Conservation (phyloP, 2,797 vertebrate genomes). For the Pelobates cultripes region DNA sequence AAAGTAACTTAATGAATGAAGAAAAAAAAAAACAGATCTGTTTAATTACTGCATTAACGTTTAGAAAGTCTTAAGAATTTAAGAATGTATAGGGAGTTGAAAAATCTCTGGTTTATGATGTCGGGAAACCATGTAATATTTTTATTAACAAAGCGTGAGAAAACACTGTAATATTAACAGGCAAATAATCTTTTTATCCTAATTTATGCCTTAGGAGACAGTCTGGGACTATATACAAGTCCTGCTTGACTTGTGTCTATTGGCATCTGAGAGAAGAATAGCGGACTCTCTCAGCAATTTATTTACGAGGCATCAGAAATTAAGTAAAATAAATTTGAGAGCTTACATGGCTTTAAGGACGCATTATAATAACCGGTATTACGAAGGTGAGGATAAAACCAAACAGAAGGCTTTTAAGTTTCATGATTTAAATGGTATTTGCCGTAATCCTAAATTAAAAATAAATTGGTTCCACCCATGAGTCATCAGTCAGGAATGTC, state of each 20-base stretch:
- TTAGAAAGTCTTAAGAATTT: too few relatives aligned
- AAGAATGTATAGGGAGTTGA: too few relatives aligned
- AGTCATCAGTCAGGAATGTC: constrained; percentile 30
- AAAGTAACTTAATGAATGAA: too few relatives aligned
- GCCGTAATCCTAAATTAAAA: constrained; percentile 32
- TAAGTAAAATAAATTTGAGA: background rate
- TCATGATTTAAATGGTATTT: constrained; percentile 20
- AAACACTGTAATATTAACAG: background rate
- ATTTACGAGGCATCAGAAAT: constrained; percentile 39
- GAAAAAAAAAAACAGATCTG: too few relatives aligned
- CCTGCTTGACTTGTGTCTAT: background rate
- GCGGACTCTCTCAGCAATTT: background rate
- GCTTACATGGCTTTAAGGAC: constrained; percentile 11
- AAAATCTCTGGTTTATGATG: too few relatives aligned
- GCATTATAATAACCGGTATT: constrained; percentile 25
- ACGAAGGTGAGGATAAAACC: background rate
- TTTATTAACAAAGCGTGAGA: background rate
- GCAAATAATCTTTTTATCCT: constrained; percentile 3
- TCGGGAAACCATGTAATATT: too few relatives aligned
- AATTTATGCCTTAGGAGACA: background rate
- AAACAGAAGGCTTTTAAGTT: background rate
- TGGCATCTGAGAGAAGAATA: background rate
- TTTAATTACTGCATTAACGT: too few relatives aligned
- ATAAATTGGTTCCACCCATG: constrained; percentile 29
- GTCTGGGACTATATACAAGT: background rate